Evolutionary conservation across 2,888 invertebrate genomes (phyloP).

Genomic region (Chrysodeixis includens): DNA sequence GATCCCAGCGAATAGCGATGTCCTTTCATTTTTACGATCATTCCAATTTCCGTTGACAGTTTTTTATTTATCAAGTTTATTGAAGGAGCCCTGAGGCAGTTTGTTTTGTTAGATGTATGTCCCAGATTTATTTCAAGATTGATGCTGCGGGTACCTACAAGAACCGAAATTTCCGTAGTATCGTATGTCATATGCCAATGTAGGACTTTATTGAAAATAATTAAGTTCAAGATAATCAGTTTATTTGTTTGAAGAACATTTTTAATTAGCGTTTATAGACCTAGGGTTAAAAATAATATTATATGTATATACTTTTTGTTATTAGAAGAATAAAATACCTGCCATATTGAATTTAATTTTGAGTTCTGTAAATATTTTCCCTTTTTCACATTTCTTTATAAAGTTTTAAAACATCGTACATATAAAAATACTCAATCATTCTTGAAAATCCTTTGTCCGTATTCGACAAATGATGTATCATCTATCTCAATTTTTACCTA

Average conservation of each 20-base stretch:
- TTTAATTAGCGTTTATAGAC: too few relatives aligned
- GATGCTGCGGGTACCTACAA: neutral
- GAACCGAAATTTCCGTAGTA: too few relatives aligned
- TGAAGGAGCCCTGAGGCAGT: neutral
- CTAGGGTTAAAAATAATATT: too few relatives aligned
- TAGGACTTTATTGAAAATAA: too few relatives aligned
- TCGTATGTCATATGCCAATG: too few relatives aligned
- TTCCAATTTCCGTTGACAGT: constrained; percentile 9
- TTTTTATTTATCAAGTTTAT: constrained; percentile 15
- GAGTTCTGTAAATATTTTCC: too few relatives aligned
- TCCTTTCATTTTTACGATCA: constrained; percentile 11
- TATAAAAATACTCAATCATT: constrained; percentile 35
- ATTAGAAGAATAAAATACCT: too few relatives aligned
- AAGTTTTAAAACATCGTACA: constrained; percentile 15
- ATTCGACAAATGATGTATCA: constrained; percentile 38
- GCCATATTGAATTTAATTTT: too few relatives aligned
- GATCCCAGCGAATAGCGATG: neutral
- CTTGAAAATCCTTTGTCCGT: constrained; percentile 21
- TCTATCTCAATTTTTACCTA: constrained; percentile 24
- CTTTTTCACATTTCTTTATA: too few relatives aligned
- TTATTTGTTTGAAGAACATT: too few relatives aligned
- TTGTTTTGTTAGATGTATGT: constrained; percentile 9
- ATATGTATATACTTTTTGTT: too few relatives aligned
- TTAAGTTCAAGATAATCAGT: too few relatives aligned
- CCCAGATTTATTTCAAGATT: neutral